These are phyloP conservation scores for Callosobruchus maculatus DNA, from an alignment of 2,888 invertebrate genomes.

Conservation along the genomic window DNA sequence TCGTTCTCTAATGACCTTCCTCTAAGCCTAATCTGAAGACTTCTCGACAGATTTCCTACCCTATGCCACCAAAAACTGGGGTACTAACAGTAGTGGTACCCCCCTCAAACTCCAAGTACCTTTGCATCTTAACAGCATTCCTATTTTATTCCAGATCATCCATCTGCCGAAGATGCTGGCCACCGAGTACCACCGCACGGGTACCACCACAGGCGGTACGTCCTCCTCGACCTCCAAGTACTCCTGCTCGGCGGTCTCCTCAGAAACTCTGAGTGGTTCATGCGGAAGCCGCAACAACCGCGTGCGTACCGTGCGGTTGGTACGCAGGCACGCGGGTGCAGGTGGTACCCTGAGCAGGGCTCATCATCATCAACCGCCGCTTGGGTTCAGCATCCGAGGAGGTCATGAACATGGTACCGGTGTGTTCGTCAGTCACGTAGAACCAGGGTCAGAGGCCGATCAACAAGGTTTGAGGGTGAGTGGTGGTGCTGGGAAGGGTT, in stretches of 20 bases:
- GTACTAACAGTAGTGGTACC: too few relatives aligned
- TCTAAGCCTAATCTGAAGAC: too few relatives aligned
- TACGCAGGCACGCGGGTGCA: slow-evolving; percentile 47
- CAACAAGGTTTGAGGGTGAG: slow-evolving; percentile 81
- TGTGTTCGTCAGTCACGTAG: slow-evolving; percentile 86
- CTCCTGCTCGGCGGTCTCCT: slow-evolving; percentile 42
- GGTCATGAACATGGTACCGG: slow-evolving; percentile 90
- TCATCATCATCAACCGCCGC: slow-evolving; percentile 45
- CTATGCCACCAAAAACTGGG: too few relatives aligned
- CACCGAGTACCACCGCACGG: slow-evolving; percentile 7
- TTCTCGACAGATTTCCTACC: too few relatives aligned
- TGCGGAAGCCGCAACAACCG: slow-evolving; percentile 54
- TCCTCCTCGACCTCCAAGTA: slow-evolving; percentile 29
- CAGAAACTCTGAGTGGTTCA: slow-evolving; percentile 48
- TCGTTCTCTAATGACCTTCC: too few relatives aligned
- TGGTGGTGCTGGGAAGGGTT: not conserved
- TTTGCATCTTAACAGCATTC: too few relatives aligned
- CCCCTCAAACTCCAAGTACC: too few relatives aligned
- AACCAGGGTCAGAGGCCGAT: slow-evolving; percentile 82
- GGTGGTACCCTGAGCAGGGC: slow-evolving; percentile 49
- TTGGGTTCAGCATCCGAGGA: slow-evolving; percentile 80
- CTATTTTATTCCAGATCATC: slow-evolving; percentile 6
- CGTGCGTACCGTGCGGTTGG: slow-evolving; percentile 58
- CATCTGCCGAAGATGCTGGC: slow-evolving; percentile 14
- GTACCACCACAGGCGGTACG: slow-evolving; percentile 23